Conservation (phyloP, 2,113 vertebrate species). For the Athene noctua region DNA sequence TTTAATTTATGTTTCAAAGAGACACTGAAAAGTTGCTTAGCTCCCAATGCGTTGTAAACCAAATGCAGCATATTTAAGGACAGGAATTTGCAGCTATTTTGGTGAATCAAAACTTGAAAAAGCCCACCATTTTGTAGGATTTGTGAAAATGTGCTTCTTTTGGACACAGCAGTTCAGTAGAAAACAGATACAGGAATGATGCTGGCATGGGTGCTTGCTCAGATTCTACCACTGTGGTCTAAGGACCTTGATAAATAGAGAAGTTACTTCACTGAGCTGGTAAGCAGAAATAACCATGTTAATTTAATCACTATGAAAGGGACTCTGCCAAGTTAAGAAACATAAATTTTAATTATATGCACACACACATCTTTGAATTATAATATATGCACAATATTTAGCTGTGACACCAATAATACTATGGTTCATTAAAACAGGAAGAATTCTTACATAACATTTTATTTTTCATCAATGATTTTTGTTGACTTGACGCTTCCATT, state of each 20-base stretch:
- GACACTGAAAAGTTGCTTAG: constrained; percentile 44
- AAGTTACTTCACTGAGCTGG: background rate
- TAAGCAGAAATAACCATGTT: constrained; percentile 34
- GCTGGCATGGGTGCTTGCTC: background rate
- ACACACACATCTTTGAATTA: background rate
- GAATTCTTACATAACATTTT: background rate
- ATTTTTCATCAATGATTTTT: background rate
- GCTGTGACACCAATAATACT: background rate
- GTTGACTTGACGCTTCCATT: background rate
- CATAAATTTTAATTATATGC: constrained; percentile 24
- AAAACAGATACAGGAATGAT: background rate
- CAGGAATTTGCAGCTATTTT: background rate
- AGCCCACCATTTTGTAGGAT: constrained; percentile 26
- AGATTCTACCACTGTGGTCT: background rate
- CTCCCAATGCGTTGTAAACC: background rate
- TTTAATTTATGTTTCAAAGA: constrained; percentile 57
- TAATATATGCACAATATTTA: background rate
- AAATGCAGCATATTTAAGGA: constrained; percentile 5
- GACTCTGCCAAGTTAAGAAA: constrained; percentile 35
- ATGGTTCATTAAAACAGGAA: background rate
- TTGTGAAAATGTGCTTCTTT: constrained; percentile 5
- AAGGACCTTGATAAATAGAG: constrained; percentile 5
- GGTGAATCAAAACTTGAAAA: background rate
- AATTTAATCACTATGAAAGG: constrained; percentile 31
- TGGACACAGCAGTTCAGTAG: background rate